Evolutionary conservation across 1,140 invertebrate genomes (phyloP), one percentile per base, ranked within the genome.

Genomic region (Bombus confusus): DNA sequence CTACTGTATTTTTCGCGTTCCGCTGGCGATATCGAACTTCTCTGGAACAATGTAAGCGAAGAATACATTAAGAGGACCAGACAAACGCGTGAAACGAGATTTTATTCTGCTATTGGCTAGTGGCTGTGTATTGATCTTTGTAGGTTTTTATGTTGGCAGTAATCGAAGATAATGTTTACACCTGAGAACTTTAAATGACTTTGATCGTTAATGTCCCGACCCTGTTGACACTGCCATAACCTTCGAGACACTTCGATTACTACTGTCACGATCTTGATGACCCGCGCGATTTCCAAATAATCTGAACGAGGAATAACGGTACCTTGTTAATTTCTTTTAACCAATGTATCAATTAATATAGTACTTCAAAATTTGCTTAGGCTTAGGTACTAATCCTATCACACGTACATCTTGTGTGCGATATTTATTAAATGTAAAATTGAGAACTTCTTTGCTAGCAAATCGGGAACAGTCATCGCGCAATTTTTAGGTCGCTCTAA

Each of bases 1-100:
- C 98, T 96, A 71, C 96, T 96, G 95, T 98, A 98, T 94, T 98
- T 98, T 93, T 98, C 98, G 86, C 98, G 96, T 92, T 99, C 98
- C 74, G 97, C 98, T 2, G 98, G 98, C 2, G 98, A 99, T 94
- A 99, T 98, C 80, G 98, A 99, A 93, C 97, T 98, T 95, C 97
- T 97, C 98, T 98, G 96, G 37, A 96, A 96, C 91, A 95, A 90
- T 93, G 92, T 12, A 18, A 25, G 34, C 0, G 2, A 28, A 59
- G 15, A 4, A 12, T 52, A 34, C 12, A 34, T 77, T 69, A 31
- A 25, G 25, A 66, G 9, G 1, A 13, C 13, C 15, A 28, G 13
- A 15, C 0, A n/a, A 72, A 72, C 2, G 3, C 12, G n/a, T n/a
- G 28, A n/a, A 15, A n/a, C 5, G 1, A 18, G 2, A 74, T 2